Evolutionary conservation across 2,113 vertebrate species (phyloP).

Genomic region (Motacilla tschutschensis): DNA sequence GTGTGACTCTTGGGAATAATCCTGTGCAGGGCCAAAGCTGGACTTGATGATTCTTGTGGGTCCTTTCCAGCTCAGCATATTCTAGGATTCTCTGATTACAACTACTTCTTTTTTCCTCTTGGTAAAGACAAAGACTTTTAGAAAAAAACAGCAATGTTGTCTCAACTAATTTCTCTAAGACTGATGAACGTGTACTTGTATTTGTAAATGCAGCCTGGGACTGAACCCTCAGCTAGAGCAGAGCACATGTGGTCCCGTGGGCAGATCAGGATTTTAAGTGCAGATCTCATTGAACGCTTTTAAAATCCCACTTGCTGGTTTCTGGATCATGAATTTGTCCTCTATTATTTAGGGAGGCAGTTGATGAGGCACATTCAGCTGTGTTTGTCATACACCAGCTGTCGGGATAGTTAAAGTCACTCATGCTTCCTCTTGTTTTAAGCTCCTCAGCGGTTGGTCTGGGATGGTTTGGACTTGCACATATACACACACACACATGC

Average conservation of each 20-base stretch:
- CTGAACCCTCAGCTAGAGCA: background rate
- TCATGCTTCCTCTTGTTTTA: constrained; percentile 30
- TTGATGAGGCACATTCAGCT: constrained; percentile 19
- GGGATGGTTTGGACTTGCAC: background rate
- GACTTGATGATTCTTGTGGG: background rate
- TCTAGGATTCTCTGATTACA: background rate
- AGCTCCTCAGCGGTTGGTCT: background rate
- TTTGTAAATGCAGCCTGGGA: background rate
- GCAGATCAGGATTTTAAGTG: background rate
- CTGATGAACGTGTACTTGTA: background rate
- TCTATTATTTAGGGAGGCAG: constrained; percentile 11
- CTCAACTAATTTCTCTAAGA: background rate
- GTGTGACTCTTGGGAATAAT: background rate
- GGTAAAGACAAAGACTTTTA: background rate
- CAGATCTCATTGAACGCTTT: background rate
- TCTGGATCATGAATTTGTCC: constrained; percentile 53
- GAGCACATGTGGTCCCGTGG: background rate
- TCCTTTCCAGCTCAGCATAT: background rate
- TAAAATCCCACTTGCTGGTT: background rate
- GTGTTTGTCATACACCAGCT: constrained; percentile 46
- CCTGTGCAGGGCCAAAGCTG: background rate
- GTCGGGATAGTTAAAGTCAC: constrained; percentile 22
- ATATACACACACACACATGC: rapidly evolving
- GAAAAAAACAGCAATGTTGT: background rate
- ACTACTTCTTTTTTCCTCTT: background rate